These are phyloP conservation scores for Takifugu rubripes DNA, from an alignment of 2,797 vertebrate genomes.

Conservation along the genomic window DNA sequence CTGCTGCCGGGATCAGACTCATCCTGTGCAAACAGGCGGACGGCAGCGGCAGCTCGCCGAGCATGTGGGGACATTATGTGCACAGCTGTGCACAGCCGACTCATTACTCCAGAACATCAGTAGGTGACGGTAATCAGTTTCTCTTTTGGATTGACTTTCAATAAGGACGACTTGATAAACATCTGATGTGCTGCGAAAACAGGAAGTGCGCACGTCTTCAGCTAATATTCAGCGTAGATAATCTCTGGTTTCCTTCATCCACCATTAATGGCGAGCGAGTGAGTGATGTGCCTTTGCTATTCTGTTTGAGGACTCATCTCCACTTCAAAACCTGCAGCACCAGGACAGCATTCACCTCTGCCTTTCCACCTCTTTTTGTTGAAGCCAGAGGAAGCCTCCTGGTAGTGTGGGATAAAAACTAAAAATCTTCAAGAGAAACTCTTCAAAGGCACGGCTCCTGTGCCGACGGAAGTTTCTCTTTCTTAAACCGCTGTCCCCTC, in stretches of 20 bases:
- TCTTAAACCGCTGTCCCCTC: slow-evolving; percentile 42
- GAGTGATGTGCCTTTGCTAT: slow-evolving; percentile 62
- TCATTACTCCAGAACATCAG: slow-evolving; percentile 52
- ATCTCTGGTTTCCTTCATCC: slow-evolving; percentile 48
- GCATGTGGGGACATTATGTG: slow-evolving; percentile 56
- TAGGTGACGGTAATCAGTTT: slow-evolving; percentile 43
- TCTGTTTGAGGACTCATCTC: slow-evolving; percentile 72
- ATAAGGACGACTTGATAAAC: no score
- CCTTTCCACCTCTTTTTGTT: slow-evolving; percentile 40
- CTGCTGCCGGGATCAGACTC: slow-evolving; percentile 41
- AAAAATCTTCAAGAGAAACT: slow-evolving; percentile 46
- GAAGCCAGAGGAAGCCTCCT: slow-evolving; percentile 38
- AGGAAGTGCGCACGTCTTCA: slow-evolving; percentile 9
- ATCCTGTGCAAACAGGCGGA: slow-evolving; percentile 58
- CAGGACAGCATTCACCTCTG: slow-evolving; percentile 58
- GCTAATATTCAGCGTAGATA: slow-evolving; percentile 24
- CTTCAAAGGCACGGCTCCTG: slow-evolving; percentile 61
- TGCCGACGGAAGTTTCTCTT: slow-evolving; percentile 31
- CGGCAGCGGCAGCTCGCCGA: slow-evolving; percentile 37
- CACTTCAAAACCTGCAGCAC: slow-evolving; percentile 58
- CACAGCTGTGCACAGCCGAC: slow-evolving; percentile 63
- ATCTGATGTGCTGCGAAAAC: background rate
- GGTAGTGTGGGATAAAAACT: slow-evolving; percentile 45
- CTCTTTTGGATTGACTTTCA: slow-evolving; percentile 25
- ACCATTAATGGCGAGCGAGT: slow-evolving; percentile 57